Conservation (phyloP, 53 echinoderm and acorn worm species). For the Glandiceps talaboti region DNA sequence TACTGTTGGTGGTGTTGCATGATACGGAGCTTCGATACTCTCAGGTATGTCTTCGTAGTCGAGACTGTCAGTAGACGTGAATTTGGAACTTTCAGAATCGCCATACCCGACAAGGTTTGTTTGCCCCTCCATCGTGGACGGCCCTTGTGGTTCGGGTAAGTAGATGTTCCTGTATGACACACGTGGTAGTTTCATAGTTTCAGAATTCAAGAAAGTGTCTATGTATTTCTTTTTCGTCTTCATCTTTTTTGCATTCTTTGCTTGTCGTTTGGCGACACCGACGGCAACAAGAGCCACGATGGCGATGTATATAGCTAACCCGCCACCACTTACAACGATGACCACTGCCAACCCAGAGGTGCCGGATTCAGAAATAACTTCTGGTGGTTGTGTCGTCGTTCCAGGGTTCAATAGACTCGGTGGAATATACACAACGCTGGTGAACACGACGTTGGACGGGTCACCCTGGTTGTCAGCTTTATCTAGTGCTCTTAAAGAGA, state of each 20-base stretch:
- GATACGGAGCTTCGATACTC: too few relatives aligned
- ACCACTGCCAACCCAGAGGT: neutral
- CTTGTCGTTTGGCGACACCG: neutral
- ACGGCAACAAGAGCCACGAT: neutral
- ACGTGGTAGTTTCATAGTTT: too few relatives aligned
- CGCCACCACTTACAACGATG: neutral
- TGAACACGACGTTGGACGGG: neutral
- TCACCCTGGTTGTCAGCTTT: neutral
- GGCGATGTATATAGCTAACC: neutral
- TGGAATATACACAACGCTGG: constrained; percentile 6
- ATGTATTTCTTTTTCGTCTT: neutral
- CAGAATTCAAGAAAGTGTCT: neutral
- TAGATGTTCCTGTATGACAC: too few relatives aligned
- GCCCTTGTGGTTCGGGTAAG: too few relatives aligned
- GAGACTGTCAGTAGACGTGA: too few relatives aligned
- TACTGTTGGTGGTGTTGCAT: too few relatives aligned
- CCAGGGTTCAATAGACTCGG: neutral
- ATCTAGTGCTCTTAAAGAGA: neutral
- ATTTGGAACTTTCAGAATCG: too few relatives aligned
- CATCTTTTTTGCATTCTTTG: neutral
- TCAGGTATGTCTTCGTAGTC: too few relatives aligned
- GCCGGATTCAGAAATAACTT: neutral
- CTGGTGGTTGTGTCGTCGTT: too few relatives aligned
- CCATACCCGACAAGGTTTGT: too few relatives aligned
- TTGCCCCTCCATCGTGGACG: too few relatives aligned